phyloP scores from a whole-genome alignment of 2,113 vertebrate genomes.

The Xiphias gladius region DNA sequence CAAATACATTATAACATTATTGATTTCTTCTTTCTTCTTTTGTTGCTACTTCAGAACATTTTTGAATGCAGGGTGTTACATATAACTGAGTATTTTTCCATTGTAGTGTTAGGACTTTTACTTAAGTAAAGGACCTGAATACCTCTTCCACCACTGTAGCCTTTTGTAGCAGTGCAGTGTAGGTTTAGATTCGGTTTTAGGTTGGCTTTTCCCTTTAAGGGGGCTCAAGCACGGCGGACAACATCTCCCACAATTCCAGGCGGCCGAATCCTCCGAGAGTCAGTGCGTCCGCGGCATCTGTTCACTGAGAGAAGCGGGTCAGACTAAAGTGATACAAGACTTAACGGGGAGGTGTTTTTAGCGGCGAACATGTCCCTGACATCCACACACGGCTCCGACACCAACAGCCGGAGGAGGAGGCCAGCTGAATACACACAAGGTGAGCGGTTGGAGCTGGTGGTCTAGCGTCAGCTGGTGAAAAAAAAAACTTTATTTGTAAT shows the following conservation, averaged over 20 bases:
- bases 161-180: background rate
- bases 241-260: slow-evolving; percentile 75
- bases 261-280: slow-evolving; percentile 7
- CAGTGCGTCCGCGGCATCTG: background rate
- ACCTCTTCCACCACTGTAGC: too few relatives aligned
- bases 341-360: background rate
- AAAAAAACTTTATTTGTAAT: slow-evolving; percentile 49
- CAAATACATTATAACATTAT: background rate
- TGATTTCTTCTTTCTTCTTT: too few relatives aligned
- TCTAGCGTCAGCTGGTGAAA: background rate
- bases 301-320: background rate
- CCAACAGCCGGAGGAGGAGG: slow-evolving; percentile 70
- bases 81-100: too few relatives aligned
- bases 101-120: too few relatives aligned
- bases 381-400: slow-evolving; percentile 14
- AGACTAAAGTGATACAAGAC: background rate
- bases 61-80: too few relatives aligned
- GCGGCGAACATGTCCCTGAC: slow-evolving; percentile 57
- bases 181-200: background rate
- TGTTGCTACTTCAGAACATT: too few relatives aligned
- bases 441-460: slow-evolving; percentile 37
- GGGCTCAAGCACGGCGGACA: background rate
- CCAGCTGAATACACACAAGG: slow-evolving; percentile 53
- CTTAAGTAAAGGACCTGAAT: too few relatives aligned
- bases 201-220: slow-evolving; percentile 18